Conservation (phyloP, 1,140 invertebrate genomes). For the Metaphire vulgaris region DNA sequence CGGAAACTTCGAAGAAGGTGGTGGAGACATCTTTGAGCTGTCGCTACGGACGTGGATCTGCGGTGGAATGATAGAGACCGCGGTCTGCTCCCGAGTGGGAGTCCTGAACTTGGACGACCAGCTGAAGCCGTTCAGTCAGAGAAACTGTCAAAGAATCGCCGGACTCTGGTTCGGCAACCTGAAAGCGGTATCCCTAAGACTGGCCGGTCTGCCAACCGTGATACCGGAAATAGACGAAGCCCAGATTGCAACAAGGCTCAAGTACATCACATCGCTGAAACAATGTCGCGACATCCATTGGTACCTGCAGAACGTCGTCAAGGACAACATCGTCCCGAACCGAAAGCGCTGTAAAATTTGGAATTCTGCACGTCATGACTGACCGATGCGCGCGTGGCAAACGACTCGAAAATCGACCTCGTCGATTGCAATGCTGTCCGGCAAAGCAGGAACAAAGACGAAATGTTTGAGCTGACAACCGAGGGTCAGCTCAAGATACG, state of each 20-base stretch:
- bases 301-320: conserved; percentile 22
- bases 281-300: conserved; percentile 21
- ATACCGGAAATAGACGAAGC: not conserved
- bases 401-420: conserved; percentile 23
- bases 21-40: conserved; percentile 26
- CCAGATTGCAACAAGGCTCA: not conserved
- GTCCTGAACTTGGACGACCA: conserved; percentile 26
- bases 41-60: conserved; percentile 27
- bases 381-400: not conserved
- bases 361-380: conserved; percentile 12
- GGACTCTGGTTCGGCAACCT: conserved; percentile 24
- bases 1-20: conserved; percentile 22
- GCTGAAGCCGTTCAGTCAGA: conserved; percentile 7
- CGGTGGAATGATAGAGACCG: conserved; percentile 54
- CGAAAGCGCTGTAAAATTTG: conserved; percentile 9
- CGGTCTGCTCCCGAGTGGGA: conserved; percentile 25
- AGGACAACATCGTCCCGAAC: not conserved
- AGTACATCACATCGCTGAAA: not conserved
- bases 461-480: conserved; percentile 17
- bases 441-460: not conserved
- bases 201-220: not conserved
- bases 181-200: conserved; percentile 3
- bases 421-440: conserved; percentile 10
- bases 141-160: conserved; percentile 24
- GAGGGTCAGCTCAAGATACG: conserved; percentile 2